phyloP scores from a whole-genome alignment of 1,140 invertebrate species.

The Drosophila novamexicana region DNA sequence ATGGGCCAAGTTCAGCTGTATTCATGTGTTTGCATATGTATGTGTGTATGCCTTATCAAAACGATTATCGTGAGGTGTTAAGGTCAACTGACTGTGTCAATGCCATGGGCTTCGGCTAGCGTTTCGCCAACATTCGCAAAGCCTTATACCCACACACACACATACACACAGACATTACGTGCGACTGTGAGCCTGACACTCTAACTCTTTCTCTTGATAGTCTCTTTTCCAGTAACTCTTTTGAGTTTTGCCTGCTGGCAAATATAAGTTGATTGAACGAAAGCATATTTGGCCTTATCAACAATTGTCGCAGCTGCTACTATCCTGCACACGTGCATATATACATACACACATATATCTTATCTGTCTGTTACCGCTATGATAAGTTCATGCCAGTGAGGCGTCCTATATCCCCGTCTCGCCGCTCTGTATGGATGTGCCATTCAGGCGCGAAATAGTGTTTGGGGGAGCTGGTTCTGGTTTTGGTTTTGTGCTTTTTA shows the following conservation, averaged over 20 bases:
- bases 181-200: neutral
- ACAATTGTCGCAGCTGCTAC: conserved; percentile 24
- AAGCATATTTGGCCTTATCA: conserved; percentile 41
- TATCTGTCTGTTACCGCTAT: conserved; percentile 38
- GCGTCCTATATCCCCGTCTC: neutral
- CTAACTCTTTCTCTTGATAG: neutral
- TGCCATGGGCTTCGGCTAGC: conserved; percentile 8
- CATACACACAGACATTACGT: neutral
- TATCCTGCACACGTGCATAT: conserved; percentile 17
- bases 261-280: conserved; percentile 45
- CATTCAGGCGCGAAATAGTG: conserved; percentile 51
- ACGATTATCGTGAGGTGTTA: conserved; percentile 9
- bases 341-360: conserved; percentile 42
- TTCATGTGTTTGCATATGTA: neutral
- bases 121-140: conserved; percentile 19
- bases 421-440: conserved; percentile 37
- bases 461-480: conserved; percentile 6
- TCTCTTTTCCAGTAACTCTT: neutral
- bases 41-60: conserved; percentile 9
- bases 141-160: neutral
- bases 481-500: conserved; percentile 11
- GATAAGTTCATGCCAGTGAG: conserved; percentile 24
- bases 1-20: conserved; percentile 28
- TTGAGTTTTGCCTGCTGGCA: neutral
- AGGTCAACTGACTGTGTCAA: conserved; percentile 37